A percentile compares a stretch with the other conserved stretches of the same genome.
These are phyloP conservation scores for Tenthredo mesomela DNA, from an alignment of 2,888 invertebrate species.

Conservation along the genomic window DNA sequence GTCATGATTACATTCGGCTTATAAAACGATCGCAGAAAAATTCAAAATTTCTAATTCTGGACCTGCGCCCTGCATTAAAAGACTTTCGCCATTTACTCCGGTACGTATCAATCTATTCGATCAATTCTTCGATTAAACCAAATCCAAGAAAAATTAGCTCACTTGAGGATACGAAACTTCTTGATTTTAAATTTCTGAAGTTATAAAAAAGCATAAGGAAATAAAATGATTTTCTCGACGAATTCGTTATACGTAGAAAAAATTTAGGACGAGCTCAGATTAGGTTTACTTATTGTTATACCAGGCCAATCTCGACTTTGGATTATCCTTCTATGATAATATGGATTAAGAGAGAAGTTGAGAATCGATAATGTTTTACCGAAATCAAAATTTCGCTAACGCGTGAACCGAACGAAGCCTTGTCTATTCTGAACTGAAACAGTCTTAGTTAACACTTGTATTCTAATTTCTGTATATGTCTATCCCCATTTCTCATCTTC, in stretches of 20 bases:
- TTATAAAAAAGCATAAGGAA: background rate
- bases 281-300: background rate
- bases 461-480: background rate
- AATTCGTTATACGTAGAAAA: too few species aligned
- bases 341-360: background rate
- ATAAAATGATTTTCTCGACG: background rate
- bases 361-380: background rate
- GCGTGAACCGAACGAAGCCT: background rate
- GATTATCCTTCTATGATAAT: background rate
- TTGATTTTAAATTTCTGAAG: too few species aligned
- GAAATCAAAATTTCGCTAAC: background rate
- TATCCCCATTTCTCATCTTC: background rate
- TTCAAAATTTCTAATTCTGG: background rate
- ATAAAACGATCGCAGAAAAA: background rate
- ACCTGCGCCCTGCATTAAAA: background rate
- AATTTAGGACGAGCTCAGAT: slow-evolving; percentile 7
- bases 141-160: too few species aligned
- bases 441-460: background rate
- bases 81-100: background rate
- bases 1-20: background rate
- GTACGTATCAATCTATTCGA: background rate
- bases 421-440: background rate
- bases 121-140: too few species aligned
- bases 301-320: slow-evolving; percentile 12
- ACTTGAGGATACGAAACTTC: too few species aligned